Evolutionary conservation across 2,888 invertebrate genomes (phyloP), one percentile per base, ranked within the genome.

Genomic region (Idaea dimidiata): DNA sequence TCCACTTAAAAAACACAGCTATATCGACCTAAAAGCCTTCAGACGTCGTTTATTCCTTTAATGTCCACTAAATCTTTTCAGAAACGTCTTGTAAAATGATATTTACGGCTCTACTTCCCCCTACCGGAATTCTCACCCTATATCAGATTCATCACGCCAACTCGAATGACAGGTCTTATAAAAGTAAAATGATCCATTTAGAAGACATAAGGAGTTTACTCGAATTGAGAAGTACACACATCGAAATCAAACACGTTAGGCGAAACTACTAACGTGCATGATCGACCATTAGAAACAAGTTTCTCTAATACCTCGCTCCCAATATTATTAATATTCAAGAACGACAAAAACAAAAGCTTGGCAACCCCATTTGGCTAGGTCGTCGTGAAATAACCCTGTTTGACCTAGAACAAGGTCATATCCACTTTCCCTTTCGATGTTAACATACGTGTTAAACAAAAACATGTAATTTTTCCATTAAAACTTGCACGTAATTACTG

Each of bases 381-480:
- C 62, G 61, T 57, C 54, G 58, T 33, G 59, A 63, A 56, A 61
- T 43, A 59, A 62, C 65, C 65, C 59, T 65, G 62, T 16, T 17
- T 56, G 56, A 56, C 56, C 56, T 18, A 56, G 56, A 56, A 17
- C 63, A 63, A 63, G 66, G 63, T 63, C 24, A 53, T 65, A 70
- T 70, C 69, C 79, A 81, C 83, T 83, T 85, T 85, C 80, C 76
- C 81, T 77, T 79, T 71, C 62, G 60, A 3, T 24, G 66, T 56
- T 53, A 61, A 66, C 33, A 33, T 61, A 59, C 61, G 61, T 54
- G 18, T 56, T 56, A 56, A 56, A 43, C 14, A 43, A 5, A 43
- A 43, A 8, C 33, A 33, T 10, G 33, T 43, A 8, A 43, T 43
- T 43, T 43, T 43, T 43, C 24, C 24, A 43, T 43, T 14, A 43